A percentile compares a stretch with the other conserved stretches of the same genome.
Evolutionary conservation across 2,113 vertebrate species (phyloP).

Genomic region (Ctenomys sociabilis): DNA sequence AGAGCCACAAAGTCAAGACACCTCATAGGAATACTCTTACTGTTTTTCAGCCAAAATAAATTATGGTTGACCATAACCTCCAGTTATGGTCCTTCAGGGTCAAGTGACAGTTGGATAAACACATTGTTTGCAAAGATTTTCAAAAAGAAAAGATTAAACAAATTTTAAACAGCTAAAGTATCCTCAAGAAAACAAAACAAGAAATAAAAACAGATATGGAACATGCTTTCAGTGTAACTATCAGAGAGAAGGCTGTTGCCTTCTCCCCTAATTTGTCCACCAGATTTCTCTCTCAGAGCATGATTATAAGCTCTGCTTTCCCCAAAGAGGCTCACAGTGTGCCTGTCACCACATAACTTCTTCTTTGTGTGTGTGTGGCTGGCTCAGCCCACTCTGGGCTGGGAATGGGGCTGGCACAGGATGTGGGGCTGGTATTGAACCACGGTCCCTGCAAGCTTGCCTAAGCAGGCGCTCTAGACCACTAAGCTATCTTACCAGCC

Average conservation of each 20-base stretch:
- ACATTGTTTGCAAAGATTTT: neutral
- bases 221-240: neutral
- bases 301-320: neutral
- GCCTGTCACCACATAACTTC: neutral
- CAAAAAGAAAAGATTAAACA: neutral
- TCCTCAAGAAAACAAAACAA: neutral
- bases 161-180: neutral
- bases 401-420: too few species aligned
- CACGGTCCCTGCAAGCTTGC: too few species aligned
- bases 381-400: too few species aligned
- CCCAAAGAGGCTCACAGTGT: rapidly evolving
- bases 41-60: neutral
- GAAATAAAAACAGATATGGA: neutral
- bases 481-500: too few species aligned
- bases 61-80: neutral
- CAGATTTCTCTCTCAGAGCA: neutral
- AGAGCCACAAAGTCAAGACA: neutral
- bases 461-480: too few species aligned
- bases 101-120: neutral
- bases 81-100: neutral
- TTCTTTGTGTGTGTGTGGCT: too few species aligned
- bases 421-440: too few species aligned
- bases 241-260: neutral
- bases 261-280: neutral
- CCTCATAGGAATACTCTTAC: neutral